Percentiles rank a stretch among this genome's conserved stretches.
These are phyloP conservation scores for Octodon degus DNA, from an alignment of 2,113 vertebrate genomes.

Conservation along the genomic window DNA sequence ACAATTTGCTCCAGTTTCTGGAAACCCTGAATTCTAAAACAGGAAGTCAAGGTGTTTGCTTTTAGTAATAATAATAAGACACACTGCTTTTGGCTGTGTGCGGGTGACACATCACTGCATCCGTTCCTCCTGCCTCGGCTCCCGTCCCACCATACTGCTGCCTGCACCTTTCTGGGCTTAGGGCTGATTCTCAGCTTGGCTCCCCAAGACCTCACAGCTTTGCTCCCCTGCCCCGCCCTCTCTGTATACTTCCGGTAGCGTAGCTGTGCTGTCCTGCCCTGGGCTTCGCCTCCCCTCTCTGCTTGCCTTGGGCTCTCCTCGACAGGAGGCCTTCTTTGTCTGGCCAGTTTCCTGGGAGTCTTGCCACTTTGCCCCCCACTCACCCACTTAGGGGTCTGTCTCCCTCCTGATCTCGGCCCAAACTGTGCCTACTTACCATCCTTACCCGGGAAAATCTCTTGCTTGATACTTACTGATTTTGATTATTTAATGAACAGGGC, in stretches of 20 bases:
- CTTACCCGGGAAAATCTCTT: neutral
- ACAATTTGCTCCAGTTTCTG: neutral
- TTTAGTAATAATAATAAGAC: neutral
- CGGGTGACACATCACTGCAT: neutral
- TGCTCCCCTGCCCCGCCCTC: neutral
- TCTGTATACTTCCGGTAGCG: neutral
- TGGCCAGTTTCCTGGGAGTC: neutral
- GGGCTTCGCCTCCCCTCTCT: neutral
- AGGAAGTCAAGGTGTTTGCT: conserved; percentile 29
- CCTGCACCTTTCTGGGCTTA: neutral
- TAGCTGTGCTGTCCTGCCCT: neutral
- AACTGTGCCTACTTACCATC: neutral
- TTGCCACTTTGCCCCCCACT: neutral
- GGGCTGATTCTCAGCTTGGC: neutral
- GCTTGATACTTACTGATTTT: neutral
- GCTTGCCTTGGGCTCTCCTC: neutral
- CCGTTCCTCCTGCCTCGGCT: neutral
- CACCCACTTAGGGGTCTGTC: neutral
- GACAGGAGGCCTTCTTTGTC: neutral
- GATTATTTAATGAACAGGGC: neutral
- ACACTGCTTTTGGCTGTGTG: neutral
- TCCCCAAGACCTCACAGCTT: neutral
- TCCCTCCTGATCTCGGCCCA: neutral
- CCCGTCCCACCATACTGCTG: neutral
- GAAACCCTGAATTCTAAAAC: neutral